Conservation (phyloP, 1,140 invertebrate genomes). For the Heliconius melpomene region DNA sequence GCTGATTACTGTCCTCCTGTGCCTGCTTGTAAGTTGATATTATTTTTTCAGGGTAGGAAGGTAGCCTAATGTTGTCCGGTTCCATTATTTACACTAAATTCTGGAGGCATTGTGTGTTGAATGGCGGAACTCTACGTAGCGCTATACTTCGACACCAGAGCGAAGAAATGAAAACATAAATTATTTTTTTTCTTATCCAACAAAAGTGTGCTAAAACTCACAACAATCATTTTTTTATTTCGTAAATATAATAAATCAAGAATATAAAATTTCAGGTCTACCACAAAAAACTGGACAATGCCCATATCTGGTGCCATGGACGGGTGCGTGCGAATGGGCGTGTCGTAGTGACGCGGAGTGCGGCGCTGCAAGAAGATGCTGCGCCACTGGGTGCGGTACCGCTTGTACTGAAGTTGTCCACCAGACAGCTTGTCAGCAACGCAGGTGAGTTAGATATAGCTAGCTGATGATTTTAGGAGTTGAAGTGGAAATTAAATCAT, state of each 20-base stretch:
- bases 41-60: too few species aligned
- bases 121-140: too few species aligned
- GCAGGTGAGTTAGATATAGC: constrained; percentile 45
- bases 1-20: constrained; percentile 91
- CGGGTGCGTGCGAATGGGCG: constrained; percentile 87
- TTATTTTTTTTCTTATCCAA: too few species aligned
- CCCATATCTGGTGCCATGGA: constrained; percentile 90
- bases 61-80: too few species aligned
- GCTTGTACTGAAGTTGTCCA: constrained; percentile 88
- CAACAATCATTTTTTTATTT: neutral
- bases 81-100: too few species aligned
- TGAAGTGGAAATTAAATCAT: too few species aligned
- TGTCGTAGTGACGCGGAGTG: constrained; percentile 90
- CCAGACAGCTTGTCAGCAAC: constrained; percentile 90
- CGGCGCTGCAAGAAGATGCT: constrained; percentile 86
- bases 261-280: constrained; percentile 76
- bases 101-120: too few species aligned
- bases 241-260: neutral
- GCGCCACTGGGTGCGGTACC: constrained; percentile 92
- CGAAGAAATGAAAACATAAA: too few species aligned
- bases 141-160: too few species aligned
- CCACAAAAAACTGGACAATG: constrained; percentile 89
- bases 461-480: neutral
- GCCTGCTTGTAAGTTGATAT: constrained; percentile 85
- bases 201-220: too few species aligned